Evolutionary conservation across 2,113 vertebrate genomes (phyloP).

Genomic region (Rhinichthys klamathensis): DNA sequence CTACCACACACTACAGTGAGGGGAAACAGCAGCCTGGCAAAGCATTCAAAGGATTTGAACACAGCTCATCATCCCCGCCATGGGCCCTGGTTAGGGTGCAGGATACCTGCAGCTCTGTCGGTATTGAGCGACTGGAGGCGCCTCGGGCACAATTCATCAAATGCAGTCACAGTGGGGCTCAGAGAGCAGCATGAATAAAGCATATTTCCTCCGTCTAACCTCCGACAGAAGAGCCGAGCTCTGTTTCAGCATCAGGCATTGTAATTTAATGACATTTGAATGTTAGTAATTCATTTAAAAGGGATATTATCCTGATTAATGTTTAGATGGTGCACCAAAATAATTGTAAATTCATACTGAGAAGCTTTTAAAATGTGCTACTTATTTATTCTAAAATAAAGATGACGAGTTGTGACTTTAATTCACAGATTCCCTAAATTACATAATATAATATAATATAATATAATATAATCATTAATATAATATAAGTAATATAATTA

Average conservation of each 20-base stretch:
- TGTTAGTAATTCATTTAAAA: slow-evolving; percentile 9
- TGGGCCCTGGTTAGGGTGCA: slow-evolving; percentile 50
- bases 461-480: no score
- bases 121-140: slow-evolving; percentile 71
- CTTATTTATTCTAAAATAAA: no score
- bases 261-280: slow-evolving; percentile 41
- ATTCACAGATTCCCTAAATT: no score
- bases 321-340: neutral
- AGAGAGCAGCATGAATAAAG: slow-evolving; percentile 79
- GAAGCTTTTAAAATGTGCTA: neutral
- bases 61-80: slow-evolving; percentile 64
- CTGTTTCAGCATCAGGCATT: slow-evolving; percentile 5
- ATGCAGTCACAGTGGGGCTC: slow-evolving; percentile 68
- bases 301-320: neutral
- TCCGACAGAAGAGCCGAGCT: slow-evolving; percentile 53
- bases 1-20: slow-evolving; percentile 56
- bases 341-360: neutral
- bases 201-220: slow-evolving; percentile 71
- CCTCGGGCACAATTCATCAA: slow-evolving; percentile 76
- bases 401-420: no score
- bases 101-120: slow-evolving; percentile 64
- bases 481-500: no score
- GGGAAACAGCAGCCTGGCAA: slow-evolving; percentile 60
- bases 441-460: no score
- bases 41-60: slow-evolving; percentile 66